These are phyloP conservation scores for Myotis findleyi DNA, from an alignment of 2,797 vertebrate genomes.

Conservation along the genomic window DNA sequence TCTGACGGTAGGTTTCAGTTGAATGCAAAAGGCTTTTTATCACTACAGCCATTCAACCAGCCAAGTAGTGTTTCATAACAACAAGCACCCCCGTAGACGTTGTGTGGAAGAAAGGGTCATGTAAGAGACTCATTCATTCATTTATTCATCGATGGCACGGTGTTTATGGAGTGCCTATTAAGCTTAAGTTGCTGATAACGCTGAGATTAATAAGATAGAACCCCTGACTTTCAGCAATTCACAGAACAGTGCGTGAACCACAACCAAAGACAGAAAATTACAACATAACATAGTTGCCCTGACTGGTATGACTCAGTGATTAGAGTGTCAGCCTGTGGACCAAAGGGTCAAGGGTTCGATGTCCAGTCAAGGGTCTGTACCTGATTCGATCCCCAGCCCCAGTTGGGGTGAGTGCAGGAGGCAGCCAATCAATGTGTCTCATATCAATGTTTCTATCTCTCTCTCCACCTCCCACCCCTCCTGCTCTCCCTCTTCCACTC, in stretches of 20 bases:
- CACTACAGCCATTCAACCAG: not conserved
- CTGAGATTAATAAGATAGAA: not conserved
- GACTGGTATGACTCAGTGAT: too few relatives aligned
- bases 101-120: not conserved
- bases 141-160: rapidly evolving
- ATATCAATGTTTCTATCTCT: too few relatives aligned
- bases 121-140: not conserved
- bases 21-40: not conserved
- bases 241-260: not conserved
- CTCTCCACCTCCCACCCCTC: too few relatives aligned
- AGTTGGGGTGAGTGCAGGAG: too few relatives aligned
- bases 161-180: not conserved
- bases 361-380: too few relatives aligned
- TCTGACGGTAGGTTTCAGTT: not conserved
- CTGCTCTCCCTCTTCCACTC: too few relatives aligned
- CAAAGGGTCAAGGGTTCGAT: too few relatives aligned
- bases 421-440: too few relatives aligned
- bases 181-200: not conserved
- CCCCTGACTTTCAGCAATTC: not conserved
- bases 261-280: not conserved
- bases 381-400: too few relatives aligned
- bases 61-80: not conserved
- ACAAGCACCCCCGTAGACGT: not conserved
- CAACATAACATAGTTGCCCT: not conserved
- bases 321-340: too few relatives aligned